phyloP scores from a whole-genome alignment of 30 jellyfish, hydroid and myxozoan genomes.

The Turritopsis rubra region DNA sequence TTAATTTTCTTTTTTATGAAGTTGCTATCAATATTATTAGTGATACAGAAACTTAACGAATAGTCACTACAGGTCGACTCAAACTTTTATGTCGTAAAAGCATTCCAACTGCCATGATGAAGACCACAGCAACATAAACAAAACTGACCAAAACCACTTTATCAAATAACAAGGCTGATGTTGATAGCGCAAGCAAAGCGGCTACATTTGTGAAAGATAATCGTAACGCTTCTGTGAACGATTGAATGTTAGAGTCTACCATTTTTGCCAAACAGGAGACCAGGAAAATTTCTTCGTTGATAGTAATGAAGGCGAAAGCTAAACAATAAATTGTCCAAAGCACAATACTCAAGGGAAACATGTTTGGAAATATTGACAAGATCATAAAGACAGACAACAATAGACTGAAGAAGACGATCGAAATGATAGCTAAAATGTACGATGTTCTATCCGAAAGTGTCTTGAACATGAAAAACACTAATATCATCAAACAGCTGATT shows the following conservation, averaged over 20 bases:
- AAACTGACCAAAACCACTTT: neutral
- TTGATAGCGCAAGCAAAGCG: neutral
- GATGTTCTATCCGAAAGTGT: neutral
- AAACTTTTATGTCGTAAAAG: too few species aligned
- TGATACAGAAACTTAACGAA: too few species aligned
- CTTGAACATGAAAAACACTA: neutral
- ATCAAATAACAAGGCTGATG: constrained; percentile 17
- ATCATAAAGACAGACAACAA: neutral
- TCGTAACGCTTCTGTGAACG: constrained; percentile 18
- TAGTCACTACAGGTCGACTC: too few species aligned
- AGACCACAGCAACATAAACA: too few species aligned
- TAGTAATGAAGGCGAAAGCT: constrained; percentile 9
- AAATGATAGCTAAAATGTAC: neutral
- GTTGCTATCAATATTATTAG: too few species aligned
- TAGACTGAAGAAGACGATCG: neutral
- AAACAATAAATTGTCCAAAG: neutral
- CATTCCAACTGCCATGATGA: too few species aligned
- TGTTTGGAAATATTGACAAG: neutral
- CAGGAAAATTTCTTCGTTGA: constrained; percentile 20
- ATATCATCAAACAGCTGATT: neutral
- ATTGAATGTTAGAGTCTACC: constrained; percentile 17
- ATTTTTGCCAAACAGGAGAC: constrained; percentile 8
- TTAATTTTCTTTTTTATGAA: too few species aligned
- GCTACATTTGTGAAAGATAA: neutral
- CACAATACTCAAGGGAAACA: neutral